phyloP scores from a whole-genome alignment of 1,140 invertebrate species.

The Asbolus verrucosus region DNA sequence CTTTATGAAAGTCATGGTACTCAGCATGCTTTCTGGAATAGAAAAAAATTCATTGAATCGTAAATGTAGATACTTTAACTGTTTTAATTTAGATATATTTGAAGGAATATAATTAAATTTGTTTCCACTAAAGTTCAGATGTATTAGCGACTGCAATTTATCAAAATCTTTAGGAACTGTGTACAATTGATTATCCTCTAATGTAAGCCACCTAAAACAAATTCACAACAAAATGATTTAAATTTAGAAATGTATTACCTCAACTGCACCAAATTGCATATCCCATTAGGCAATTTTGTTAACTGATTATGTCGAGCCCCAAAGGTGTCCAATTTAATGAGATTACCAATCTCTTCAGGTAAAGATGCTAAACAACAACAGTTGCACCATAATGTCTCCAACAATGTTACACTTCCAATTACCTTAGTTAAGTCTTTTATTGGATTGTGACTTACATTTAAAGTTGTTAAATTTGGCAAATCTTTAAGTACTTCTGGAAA shows the following conservation, averaged over 20 bases:
- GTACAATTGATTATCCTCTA: conserved; percentile 70
- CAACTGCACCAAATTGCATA: conserved; percentile 68
- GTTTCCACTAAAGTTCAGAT: conserved; percentile 72
- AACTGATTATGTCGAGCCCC: conserved; percentile 73
- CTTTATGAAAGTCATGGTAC: conserved; percentile 58
- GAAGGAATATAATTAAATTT: conserved; percentile 67
- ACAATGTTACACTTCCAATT: conserved; percentile 76
- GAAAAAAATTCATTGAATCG: conserved; percentile 67
- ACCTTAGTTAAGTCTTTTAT: conserved; percentile 75
- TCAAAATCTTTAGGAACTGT: conserved; percentile 67
- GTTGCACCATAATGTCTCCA: conserved; percentile 83
- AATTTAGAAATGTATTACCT: conserved; percentile 61
- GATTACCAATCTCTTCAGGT: conserved; percentile 76
- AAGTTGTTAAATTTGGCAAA: conserved; percentile 75
- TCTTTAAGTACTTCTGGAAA: conserved; percentile 71
- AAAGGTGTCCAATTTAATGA: conserved; percentile 80
- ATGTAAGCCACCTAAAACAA: conserved; percentile 70
- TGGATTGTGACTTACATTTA: conserved; percentile 88
- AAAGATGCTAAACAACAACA: conserved; percentile 69
- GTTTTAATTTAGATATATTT: conserved; percentile 66
- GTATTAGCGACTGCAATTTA: conserved; percentile 67
- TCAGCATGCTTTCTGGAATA: conserved; percentile 61
- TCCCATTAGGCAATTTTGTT: conserved; percentile 67
- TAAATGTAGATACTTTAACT: conserved; percentile 69
- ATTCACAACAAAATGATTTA: conserved; percentile 17